phyloP scores from a whole-genome alignment of 1,140 invertebrate species.

The Leptoteleia sp. region DNA sequence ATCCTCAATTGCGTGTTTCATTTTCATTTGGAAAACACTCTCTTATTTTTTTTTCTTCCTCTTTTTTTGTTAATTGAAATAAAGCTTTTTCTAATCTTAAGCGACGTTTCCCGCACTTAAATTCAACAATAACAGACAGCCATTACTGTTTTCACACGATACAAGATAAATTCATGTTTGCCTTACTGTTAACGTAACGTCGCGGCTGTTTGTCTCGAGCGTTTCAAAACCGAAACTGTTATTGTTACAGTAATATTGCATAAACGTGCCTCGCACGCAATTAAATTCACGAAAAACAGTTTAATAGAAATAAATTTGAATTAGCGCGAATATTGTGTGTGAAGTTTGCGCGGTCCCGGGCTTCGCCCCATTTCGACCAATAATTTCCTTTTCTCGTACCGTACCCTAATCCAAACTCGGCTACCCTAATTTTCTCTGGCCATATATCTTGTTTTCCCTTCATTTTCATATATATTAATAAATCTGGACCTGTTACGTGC shows the following conservation, averaged over 20 bases:
- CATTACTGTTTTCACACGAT: slow-evolving; percentile 3
- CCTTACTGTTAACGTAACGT: slow-evolving; percentile 8
- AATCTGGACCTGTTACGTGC: slow-evolving; percentile 6
- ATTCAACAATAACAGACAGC: slow-evolving; percentile 12
- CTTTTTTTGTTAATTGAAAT: slow-evolving; percentile 54
- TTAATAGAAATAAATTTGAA: slow-evolving; percentile 17
- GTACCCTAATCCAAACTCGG: slow-evolving; percentile 12
- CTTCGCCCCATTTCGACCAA: not conserved
- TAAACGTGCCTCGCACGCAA: slow-evolving; percentile 7
- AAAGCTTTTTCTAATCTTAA: slow-evolving; percentile 32
- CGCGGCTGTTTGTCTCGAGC: not conserved
- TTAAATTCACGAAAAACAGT: slow-evolving; percentile 12
- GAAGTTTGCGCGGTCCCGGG: not conserved
- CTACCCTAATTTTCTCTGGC: slow-evolving; percentile 27
- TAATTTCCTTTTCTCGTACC: slow-evolving; percentile 19
- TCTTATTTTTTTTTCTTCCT: no score
- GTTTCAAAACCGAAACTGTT: not conserved
- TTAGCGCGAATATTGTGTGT: slow-evolving; percentile 4
- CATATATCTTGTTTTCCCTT: slow-evolving; percentile 25
- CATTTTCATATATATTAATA: slow-evolving; percentile 37
- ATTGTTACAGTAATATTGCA: not conserved
- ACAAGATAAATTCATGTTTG: not conserved
- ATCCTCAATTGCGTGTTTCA: slow-evolving; percentile 49
- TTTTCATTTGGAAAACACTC: slow-evolving; percentile 32
- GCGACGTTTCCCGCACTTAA: slow-evolving; percentile 4